These are phyloP conservation scores for Amphipyra tragopoginis DNA, from an alignment of 2,888 invertebrate genomes.

Conservation along the genomic window DNA sequence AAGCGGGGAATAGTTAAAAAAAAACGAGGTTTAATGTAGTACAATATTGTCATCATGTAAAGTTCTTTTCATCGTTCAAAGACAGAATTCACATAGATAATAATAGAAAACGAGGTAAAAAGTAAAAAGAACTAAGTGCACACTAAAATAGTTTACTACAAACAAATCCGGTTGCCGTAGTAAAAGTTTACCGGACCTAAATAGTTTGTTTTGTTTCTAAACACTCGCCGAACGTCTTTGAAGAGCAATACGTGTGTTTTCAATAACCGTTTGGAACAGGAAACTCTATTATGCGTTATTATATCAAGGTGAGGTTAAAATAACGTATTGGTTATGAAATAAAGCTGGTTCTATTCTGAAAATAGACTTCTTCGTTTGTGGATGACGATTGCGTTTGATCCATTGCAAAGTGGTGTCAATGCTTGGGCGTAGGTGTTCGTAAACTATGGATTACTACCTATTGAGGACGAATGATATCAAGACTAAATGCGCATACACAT, in stretches of 20 bases:
- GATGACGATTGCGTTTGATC: constrained; percentile 22
- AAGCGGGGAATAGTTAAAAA: too few species aligned
- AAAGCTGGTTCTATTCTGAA: constrained; percentile 31
- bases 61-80: too few species aligned
- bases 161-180: constrained; percentile 17
- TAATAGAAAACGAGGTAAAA: constrained; percentile 26
- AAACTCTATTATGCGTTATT: constrained; percentile 34
- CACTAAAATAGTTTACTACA: constrained; percentile 41
- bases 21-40: too few species aligned
- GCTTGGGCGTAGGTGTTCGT: too few species aligned
- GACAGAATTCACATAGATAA: not conserved
- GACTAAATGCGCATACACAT: too few species aligned
- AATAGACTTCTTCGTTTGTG: constrained; percentile 35
- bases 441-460: too few species aligned
- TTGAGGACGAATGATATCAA: too few species aligned
- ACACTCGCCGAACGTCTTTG: constrained; percentile 34
- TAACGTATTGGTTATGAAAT: constrained; percentile 40
- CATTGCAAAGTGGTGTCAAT: constrained; percentile 4
- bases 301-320: constrained; percentile 50
- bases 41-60: too few species aligned
- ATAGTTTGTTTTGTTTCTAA: constrained; percentile 45
- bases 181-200: constrained; percentile 30
- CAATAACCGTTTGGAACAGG: constrained; percentile 40
- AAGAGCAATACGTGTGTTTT: constrained; percentile 33
- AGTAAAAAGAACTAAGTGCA: constrained; percentile 5